Percentiles rank a stretch among this genome's conserved stretches.
Evolutionary conservation across 1,140 invertebrate genomes (phyloP).

Genomic region (Trichogramma pretiosum): DNA sequence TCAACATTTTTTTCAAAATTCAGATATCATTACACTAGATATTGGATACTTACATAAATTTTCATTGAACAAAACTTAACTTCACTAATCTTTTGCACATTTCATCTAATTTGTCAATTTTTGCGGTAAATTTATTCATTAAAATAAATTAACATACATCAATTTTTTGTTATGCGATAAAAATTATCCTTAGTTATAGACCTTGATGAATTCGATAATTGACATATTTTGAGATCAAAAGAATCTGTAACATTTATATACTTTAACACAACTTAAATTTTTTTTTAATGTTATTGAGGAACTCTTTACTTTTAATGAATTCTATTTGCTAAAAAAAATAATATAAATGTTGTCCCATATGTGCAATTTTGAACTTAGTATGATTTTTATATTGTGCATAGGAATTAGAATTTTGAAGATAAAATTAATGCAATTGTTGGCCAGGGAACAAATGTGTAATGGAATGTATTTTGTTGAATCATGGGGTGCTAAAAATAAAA

Average conservation of each 20-base stretch:
- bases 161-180: no score
- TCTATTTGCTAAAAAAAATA: slow-evolving; percentile 9
- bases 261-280: slow-evolving; percentile 26
- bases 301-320: slow-evolving; percentile 28
- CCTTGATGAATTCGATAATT: no score
- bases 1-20: no score
- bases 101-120: no score
- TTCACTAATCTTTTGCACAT: no score
- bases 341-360: slow-evolving; percentile 3
- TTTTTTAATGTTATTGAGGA: slow-evolving; percentile 27
- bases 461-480: slow-evolving; percentile 7
- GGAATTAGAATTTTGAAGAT: slow-evolving; percentile 11
- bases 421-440: slow-evolving; percentile 7
- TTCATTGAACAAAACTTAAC: no score
- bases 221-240: no score
- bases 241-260: slow-evolving; percentile 31
- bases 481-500: slow-evolving; percentile 13
- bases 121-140: no score
- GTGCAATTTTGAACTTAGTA: slow-evolving; percentile 9
- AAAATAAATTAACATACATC: no score
- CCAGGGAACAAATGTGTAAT: slow-evolving; percentile 9
- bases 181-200: no score
- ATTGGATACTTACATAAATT: no score
- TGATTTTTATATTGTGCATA: slow-evolving; percentile 18
- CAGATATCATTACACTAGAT: no score